phyloP scores from a whole-genome alignment of 2,113 vertebrate species.

The Xenopus borealis region DNA sequence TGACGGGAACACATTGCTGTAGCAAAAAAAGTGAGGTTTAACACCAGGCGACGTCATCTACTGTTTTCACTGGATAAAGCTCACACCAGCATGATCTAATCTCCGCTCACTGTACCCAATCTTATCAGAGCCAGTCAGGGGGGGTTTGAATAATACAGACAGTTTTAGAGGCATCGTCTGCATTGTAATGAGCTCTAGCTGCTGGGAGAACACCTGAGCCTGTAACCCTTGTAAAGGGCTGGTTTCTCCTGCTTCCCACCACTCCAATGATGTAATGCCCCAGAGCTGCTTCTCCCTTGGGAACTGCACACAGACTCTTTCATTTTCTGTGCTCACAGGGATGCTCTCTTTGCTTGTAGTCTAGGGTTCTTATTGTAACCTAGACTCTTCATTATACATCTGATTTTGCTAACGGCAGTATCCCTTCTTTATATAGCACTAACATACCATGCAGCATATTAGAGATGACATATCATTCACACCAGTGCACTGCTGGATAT shows the following conservation, averaged over 20 bases:
- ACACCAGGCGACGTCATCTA: conserved; percentile 31
- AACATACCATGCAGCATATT: too few species aligned
- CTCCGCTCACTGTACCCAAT: conserved; percentile 15
- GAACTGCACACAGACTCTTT: neutral
- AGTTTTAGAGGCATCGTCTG: conserved; percentile 51
- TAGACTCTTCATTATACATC: too few species aligned
- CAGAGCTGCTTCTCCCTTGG: conserved; percentile 12
- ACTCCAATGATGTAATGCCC: conserved; percentile 49
- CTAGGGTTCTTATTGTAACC: too few species aligned
- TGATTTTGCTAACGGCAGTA: too few species aligned
- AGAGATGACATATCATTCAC: too few species aligned
- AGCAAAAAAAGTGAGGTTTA: conserved; percentile 49
- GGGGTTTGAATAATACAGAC: conserved; percentile 55
- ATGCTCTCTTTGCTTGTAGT: too few species aligned
- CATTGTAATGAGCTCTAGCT: conserved; percentile 56
- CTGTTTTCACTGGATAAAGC: neutral
- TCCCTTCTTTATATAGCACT: too few species aligned
- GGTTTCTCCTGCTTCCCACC: conserved; percentile 20
- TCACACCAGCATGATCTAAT: conserved; percentile 30
- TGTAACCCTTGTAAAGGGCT: conserved; percentile 47
- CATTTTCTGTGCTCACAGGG: neutral
- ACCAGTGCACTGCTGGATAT: too few species aligned
- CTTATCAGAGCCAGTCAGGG: conserved; percentile 22
- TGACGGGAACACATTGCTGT: neutral
- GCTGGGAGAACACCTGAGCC: conserved; percentile 59